Evolutionary conservation across 2,113 vertebrate genomes (phyloP), one percentile per base, ranked within the genome.

Genomic region (Micronycteris hirsuta): DNA sequence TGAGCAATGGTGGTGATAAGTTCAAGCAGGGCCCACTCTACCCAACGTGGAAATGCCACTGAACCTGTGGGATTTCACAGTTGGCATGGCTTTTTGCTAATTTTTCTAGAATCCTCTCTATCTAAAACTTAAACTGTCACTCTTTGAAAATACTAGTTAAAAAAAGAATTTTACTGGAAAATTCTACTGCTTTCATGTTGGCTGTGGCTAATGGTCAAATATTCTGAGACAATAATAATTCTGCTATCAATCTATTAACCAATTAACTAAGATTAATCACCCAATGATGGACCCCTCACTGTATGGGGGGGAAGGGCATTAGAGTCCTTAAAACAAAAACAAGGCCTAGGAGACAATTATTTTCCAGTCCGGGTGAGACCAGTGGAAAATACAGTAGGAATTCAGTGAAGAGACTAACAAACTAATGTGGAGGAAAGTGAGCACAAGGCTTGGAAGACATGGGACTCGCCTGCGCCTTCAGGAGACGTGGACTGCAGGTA

Each of bases 141-240:
- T 83, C 13, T 11, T 83, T 65, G 15, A 71, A 89, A 78, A 96
- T 28, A 58, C 5, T 49, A 28, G 33, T 54, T 87, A 76, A 93
- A 78, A 67, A 71, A 65, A 31, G 14, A 94, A 93, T 89, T 91
- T 91, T 61, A 92, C 22, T 82, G 28, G 54, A 43, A 90, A 95
- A 94, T 84, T 90, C 54, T n/a, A 82, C 24, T 74, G 65, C 63
- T 61, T 36, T 87, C 38, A 73, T 20, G 13, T 45, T 89, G 49
- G 13, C 41, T 26, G 13, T 80, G 73, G 41, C 49, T 76, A 88
- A 77, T 22, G 8, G 5, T 63, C 17, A 91, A 80, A 80, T 95
- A 36, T 41, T 58, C 36, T 68, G 41, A 88, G 82, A 91, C 88
- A 45, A 15, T 68, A 78, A 67, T 65, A 47, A 63, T 83, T 86